These are phyloP conservation scores for Hydrotaea diabolus DNA, from an alignment of 2,888 invertebrate species.

Conservation along the genomic window DNA sequence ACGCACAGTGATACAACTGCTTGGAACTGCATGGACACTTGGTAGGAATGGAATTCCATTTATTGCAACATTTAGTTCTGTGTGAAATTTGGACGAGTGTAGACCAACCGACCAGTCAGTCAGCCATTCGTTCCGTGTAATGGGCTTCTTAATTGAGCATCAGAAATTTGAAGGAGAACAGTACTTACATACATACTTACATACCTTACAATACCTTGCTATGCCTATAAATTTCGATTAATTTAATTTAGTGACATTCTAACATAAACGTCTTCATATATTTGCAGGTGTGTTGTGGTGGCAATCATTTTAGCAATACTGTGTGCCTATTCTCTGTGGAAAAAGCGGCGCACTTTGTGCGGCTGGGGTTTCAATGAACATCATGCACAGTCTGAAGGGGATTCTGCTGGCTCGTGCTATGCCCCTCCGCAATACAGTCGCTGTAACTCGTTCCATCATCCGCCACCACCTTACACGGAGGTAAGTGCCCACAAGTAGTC, in stretches of 20 bases:
- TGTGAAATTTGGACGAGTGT: slow-evolving; percentile 24
- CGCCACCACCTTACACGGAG: slow-evolving; percentile 92
- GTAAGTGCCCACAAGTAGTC: slow-evolving; percentile 80
- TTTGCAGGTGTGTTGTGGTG: slow-evolving; percentile 84
- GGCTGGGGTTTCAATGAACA: slow-evolving; percentile 83
- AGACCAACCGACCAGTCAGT: not conserved
- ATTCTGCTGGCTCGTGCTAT: slow-evolving; percentile 90
- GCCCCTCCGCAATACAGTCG: slow-evolving; percentile 92
- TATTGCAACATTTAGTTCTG: slow-evolving; percentile 13
- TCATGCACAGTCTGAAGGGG: slow-evolving; percentile 85
- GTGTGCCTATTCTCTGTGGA: slow-evolving; percentile 86
- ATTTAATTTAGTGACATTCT: not conserved
- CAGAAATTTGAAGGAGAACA: slow-evolving; percentile 74
- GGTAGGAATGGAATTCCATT: not conserved
- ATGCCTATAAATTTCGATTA: not conserved
- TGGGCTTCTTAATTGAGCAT: slow-evolving; percentile 74
- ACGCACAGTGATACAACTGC: not conserved
- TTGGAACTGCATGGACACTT: slow-evolving; percentile 20
- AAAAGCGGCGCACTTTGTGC: slow-evolving; percentile 81
- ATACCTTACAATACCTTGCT: not conserved
- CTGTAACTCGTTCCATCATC: slow-evolving; percentile 91
- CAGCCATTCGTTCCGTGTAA: slow-evolving; percentile 58
- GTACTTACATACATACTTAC: slow-evolving; percentile 62
- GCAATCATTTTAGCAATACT: slow-evolving; percentile 86
- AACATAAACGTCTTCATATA: slow-evolving; percentile 16